Evolutionary conservation across 2,113 vertebrate species (phyloP).

Genomic region (Protomyctophum bolini): DNA sequence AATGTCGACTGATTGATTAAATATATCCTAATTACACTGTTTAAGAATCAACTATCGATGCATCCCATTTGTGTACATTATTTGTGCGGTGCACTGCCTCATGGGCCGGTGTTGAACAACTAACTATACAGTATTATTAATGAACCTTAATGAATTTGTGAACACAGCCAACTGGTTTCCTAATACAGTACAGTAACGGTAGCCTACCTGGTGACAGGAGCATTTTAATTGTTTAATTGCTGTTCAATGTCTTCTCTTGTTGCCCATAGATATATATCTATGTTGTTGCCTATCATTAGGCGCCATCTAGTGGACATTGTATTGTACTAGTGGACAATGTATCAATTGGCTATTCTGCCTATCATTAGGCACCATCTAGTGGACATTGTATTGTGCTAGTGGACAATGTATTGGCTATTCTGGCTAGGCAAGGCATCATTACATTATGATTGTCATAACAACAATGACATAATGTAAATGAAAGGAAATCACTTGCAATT

Average conservation of each 20-base stretch:
- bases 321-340: background rate
- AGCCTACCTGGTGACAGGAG: background rate
- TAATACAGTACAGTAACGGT: background rate
- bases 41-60: slow-evolving; percentile 11
- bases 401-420: too few species aligned
- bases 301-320: slow-evolving; percentile 61
- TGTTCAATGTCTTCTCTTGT: slow-evolving; percentile 22
- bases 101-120: background rate
- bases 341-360: slow-evolving; percentile 2
- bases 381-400: slow-evolving; percentile 15
- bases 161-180: background rate
- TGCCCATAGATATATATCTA: too few species aligned
- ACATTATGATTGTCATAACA: too few species aligned
- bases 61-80: background rate
- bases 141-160: background rate
- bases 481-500: too few species aligned
- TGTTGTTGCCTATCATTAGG: slow-evolving; percentile 44
- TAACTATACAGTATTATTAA: background rate
- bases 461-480: too few species aligned
- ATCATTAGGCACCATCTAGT: slow-evolving; percentile 62
- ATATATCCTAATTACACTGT: background rate
- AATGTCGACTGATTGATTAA: background rate
- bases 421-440: too few species aligned
- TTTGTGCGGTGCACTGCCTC: background rate
- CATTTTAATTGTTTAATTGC: too few species aligned